A percentile compares a stretch with the other conserved stretches of the same genome.
phyloP scores from a whole-genome alignment of 2,797 vertebrate genomes.

The Accipiter superciliosus region DNA sequence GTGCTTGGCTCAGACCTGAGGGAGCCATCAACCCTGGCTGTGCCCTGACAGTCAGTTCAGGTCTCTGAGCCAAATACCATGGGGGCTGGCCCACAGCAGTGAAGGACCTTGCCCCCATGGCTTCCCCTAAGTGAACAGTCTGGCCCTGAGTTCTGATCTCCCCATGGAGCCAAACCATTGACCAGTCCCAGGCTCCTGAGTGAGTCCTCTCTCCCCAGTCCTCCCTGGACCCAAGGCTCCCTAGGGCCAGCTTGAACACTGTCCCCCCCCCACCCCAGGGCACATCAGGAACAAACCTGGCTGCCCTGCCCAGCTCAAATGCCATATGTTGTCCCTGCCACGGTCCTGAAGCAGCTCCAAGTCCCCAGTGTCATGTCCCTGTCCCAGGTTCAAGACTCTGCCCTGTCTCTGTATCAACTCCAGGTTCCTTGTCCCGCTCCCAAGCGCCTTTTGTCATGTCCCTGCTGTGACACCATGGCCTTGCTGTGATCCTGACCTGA shows the following conservation, averaged over 20 bases:
- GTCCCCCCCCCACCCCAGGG: accelerated
- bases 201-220: background rate
- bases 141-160: background rate
- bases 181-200: background rate
- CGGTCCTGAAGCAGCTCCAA: background rate
- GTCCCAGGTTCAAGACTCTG: background rate
- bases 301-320: background rate
- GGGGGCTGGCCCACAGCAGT: background rate
- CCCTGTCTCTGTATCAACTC: background rate
- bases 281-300: background rate
- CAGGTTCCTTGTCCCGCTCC: background rate
- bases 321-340: background rate
- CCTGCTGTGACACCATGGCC: background rate
- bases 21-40: background rate
- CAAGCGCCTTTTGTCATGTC: background rate
- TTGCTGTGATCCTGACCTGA: background rate
- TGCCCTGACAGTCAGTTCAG: background rate
- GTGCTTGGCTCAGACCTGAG: background rate
- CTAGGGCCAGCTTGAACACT: background rate
- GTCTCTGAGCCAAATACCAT: background rate
- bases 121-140: background rate
- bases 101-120: background rate
- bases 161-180: background rate
- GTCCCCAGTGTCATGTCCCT: background rate
- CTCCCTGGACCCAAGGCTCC: background rate